Conservation (phyloP, 2,113 vertebrate genomes). For the Crotalus helleri region DNA sequence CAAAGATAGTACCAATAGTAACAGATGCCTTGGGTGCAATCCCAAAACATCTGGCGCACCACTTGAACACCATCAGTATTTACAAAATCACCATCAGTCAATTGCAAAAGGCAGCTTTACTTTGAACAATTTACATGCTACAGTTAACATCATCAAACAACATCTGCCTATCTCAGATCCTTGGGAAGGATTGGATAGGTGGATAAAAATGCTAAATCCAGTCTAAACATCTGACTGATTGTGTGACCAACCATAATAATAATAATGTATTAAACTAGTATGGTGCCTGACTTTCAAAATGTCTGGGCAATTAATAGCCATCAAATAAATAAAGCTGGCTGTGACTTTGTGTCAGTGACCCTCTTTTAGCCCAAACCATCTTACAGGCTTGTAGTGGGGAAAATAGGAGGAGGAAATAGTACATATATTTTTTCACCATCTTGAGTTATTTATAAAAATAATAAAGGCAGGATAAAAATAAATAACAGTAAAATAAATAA, state of each 20-base stretch:
- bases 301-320: neutral
- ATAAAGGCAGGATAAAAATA: neutral
- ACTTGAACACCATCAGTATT: neutral
- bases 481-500: neutral
- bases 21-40: neutral
- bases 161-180: neutral
- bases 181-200: neutral
- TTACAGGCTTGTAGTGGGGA: neutral
- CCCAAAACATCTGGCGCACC: neutral
- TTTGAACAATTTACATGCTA: neutral
- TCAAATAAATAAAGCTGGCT: neutral
- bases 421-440: neutral
- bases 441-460: neutral
- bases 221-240: neutral
- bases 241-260: neutral
- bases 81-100: neutral
- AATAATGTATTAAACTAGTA: neutral
- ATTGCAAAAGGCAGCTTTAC: neutral
- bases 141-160: neutral
- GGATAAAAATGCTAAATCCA: neutral
- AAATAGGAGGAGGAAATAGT: neutral
- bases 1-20: neutral
- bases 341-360: neutral
- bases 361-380: neutral
- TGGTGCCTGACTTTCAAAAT: neutral